A percentile compares a stretch with the other conserved stretches of the same genome.
phyloP scores from a whole-genome alignment of 2,113 vertebrate genomes.

The Ptilonorhynchus violaceus region DNA sequence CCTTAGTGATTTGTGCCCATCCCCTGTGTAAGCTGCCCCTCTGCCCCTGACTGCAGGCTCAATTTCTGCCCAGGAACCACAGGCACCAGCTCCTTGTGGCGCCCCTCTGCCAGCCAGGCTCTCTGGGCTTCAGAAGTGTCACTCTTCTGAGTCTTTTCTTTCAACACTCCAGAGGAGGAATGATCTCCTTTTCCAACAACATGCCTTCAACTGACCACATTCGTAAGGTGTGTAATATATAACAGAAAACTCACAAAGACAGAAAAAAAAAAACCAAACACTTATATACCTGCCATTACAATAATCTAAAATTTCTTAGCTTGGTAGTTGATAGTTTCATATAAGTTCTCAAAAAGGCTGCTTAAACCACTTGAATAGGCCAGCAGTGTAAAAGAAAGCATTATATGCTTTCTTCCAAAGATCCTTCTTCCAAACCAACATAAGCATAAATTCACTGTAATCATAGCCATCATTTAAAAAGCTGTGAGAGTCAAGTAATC shows the following conservation, averaged over 20 bases:
- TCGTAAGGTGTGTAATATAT: background rate
- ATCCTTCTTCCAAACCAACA: background rate
- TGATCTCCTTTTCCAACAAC: background rate
- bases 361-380: background rate
- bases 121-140: background rate
- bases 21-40: background rate
- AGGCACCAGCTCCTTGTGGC: background rate
- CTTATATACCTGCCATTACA: background rate
- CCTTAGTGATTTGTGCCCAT: fast-evolving
- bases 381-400: background rate
- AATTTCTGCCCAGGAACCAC: background rate
- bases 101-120: background rate
- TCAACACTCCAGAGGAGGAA: background rate
- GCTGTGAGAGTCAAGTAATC: background rate
- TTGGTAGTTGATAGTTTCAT: background rate
- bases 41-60: background rate
- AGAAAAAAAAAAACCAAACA: background rate
- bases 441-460: background rate
- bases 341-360: background rate
- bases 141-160: background rate
- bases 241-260: background rate
- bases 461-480: background rate
- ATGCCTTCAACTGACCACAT: background rate
- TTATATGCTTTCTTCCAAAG: background rate
- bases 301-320: background rate